phyloP scores from a whole-genome alignment of 2,797 vertebrate species.

The Crypturellus tataupa region DNA sequence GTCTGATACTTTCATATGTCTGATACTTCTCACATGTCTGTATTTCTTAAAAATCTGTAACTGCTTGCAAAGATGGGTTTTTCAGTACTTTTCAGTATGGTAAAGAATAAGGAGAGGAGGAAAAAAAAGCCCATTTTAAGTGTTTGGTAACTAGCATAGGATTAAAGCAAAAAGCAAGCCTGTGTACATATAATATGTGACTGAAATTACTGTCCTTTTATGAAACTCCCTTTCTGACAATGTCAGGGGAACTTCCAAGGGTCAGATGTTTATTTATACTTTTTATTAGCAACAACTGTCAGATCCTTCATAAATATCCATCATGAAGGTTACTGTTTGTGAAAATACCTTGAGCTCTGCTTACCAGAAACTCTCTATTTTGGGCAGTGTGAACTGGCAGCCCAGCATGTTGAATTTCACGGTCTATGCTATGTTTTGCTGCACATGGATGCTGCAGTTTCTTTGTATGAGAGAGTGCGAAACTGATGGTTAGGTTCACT shows the following conservation, averaged over 20 bases:
- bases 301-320: background rate
- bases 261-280: background rate
- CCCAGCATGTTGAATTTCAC: background rate
- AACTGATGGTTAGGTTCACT: background rate
- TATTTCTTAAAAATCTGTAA: background rate
- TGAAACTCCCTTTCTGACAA: background rate
- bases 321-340: background rate
- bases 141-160: background rate
- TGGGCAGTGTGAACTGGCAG: background rate
- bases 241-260: background rate
- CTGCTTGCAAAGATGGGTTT: background rate
- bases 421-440: background rate
- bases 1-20: rapidly evolving
- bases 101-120: background rate
- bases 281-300: background rate
- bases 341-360: background rate
- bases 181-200: rapidly evolving
- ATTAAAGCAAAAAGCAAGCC: background rate
- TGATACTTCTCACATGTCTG: background rate
- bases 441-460: background rate
- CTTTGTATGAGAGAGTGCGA: background rate
- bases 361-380: background rate
- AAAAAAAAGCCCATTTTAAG: background rate
- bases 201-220: background rate
- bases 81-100: background rate